Evolutionary conservation across 2,888 invertebrate genomes (phyloP), one percentile per base, ranked within the genome.

Genomic region (Ennomos erosarius): DNA sequence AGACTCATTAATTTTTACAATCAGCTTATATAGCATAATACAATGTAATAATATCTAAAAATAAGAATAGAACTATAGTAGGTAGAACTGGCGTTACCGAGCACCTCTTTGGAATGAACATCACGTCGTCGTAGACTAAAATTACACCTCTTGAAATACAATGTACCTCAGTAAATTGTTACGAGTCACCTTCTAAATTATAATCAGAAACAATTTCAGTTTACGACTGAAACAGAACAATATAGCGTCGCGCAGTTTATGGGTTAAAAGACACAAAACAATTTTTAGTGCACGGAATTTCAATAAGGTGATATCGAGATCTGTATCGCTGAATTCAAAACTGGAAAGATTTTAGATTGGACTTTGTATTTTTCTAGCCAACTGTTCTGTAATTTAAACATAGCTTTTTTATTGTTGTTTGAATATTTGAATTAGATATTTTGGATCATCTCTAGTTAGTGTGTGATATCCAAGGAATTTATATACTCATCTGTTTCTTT

Each of bases 131-230:
- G 16, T 13, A n/a, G n/a, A 34, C 44, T 55, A 42, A 55, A 55
- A 55, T 48, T 35, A 48, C 42, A 47, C 38, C 43, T 26, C 37
- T 49, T 50, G 38, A 45, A 39, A 55, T 38, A 55, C 49, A 50
- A 45, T 50, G 49, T 39, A 49, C 35, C 10, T 1, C 36, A 12
- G 33, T 50, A 45, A 26, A 45, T 43, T 58, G 43, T 52, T 47
- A 58, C 47, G 36, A 42, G 13, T 42, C 50, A 37, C 48, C 50
- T 45, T 42, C 40, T 46, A 42, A 54, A 50, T 35, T 48, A 45
- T 49, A 40, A 59, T 59, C 54, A 54, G 10, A 10, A 42, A 53
- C 59, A 35, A 50, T 55, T 46, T 9, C 46, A 51, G 40, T 55
- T 59, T 55, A 59, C 37, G 59, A 43, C 37, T 34, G 39, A 43